phyloP scores from a whole-genome alignment of 2,113 vertebrate genomes.

The Acanthochromis polyacanthus region DNA sequence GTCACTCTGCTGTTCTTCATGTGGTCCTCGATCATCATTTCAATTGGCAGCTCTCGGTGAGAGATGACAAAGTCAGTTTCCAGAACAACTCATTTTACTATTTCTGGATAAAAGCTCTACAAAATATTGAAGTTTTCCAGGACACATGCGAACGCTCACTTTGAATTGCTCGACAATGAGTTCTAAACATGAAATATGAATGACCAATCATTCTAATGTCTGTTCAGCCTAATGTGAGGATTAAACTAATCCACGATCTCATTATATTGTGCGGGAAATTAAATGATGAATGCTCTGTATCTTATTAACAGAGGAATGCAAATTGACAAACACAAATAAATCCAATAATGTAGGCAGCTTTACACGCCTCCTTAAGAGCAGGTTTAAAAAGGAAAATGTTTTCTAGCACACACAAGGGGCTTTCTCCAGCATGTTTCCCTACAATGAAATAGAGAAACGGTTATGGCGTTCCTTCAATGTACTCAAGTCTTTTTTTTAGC shows the following conservation, averaged over 20 bases:
- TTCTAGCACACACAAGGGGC: neutral
- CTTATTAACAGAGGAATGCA: conserved; percentile 35
- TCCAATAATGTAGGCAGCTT: conserved; percentile 8
- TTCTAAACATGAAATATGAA: conserved; percentile 48
- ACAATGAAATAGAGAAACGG: no score
- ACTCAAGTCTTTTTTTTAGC: no score
- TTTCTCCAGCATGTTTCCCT: no score
- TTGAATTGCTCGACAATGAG: conserved; percentile 31
- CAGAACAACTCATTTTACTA: no score
- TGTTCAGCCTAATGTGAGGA: conserved; percentile 54
- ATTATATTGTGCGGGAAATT: conserved; percentile 59
- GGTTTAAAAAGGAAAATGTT: neutral
- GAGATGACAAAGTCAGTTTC: no score
- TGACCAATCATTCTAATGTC: conserved; percentile 65
- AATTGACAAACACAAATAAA: conserved; percentile 43
- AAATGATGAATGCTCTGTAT: conserved; percentile 45
- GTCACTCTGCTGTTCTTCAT: no score
- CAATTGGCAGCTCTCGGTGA: no score
- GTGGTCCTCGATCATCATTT: no score
- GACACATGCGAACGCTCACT: neutral
- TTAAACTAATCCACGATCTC: conserved; percentile 65
- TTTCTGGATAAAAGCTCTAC: no score
- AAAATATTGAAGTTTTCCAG: no score
- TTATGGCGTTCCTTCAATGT: neutral
- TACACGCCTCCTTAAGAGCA: neutral